phyloP scores from a whole-genome alignment of 2,888 invertebrate genomes.

The Hypsopygia costalis region DNA sequence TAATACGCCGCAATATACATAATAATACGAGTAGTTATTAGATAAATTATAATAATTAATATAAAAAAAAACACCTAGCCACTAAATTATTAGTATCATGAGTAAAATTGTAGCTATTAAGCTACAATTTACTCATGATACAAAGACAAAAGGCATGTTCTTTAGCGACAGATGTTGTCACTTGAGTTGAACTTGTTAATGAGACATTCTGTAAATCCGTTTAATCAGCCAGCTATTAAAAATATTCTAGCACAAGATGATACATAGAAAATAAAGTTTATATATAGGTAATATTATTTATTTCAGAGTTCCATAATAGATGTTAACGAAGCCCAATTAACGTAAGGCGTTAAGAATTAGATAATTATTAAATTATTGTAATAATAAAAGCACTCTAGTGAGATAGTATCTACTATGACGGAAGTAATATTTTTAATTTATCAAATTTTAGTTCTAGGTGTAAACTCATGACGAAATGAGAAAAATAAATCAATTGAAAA shows the following conservation, averaged over 20 bases:
- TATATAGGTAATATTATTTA: slow-evolving; percentile 9
- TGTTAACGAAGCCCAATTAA: slow-evolving; percentile 25
- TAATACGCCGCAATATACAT: too few relatives aligned
- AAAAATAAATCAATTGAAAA: slow-evolving; percentile 33
- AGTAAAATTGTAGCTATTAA: too few relatives aligned
- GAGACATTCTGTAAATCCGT: too few relatives aligned
- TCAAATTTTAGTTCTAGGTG: slow-evolving; percentile 34
- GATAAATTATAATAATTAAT: too few relatives aligned
- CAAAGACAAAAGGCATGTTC: too few relatives aligned
- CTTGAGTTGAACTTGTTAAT: too few relatives aligned
- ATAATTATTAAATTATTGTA: slow-evolving; percentile 14
- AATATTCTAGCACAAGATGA: slow-evolving; percentile 21
- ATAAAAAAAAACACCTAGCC: too few relatives aligned
- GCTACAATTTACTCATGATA: too few relatives aligned
- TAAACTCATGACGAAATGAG: slow-evolving; percentile 34
- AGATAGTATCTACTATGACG: slow-evolving; percentile 28
- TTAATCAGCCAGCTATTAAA: too few relatives aligned
- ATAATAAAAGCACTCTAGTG: slow-evolving; percentile 24
- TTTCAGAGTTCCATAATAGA: slow-evolving; percentile 13
- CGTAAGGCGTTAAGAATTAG: slow-evolving; percentile 14
- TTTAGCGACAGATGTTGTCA: too few relatives aligned
- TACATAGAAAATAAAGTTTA: not conserved
- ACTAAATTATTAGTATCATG: too few relatives aligned
- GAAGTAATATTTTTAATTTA: slow-evolving; percentile 33
- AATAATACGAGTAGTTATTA: too few relatives aligned